Conservation (phyloP, 2,113 vertebrate species). For the Hoplias malabaricus region DNA sequence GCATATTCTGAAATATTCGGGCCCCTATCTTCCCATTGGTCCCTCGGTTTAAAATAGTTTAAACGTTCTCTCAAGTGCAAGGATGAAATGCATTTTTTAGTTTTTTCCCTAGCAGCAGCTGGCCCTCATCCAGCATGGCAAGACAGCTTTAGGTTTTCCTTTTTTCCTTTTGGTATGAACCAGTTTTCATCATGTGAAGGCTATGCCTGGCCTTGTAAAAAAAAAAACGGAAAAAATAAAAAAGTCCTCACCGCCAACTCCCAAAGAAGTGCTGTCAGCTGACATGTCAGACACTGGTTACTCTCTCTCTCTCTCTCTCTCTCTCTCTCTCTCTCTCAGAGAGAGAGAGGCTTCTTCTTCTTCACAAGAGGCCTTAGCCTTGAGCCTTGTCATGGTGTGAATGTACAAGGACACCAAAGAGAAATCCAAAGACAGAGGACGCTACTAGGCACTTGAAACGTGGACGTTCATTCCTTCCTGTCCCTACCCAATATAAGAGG, state of each 20-base stretch:
- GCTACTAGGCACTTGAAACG: neutral
- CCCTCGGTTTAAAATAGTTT: neutral
- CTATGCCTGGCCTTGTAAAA: constrained; percentile 23
- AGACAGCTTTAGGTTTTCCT: constrained; percentile 19
- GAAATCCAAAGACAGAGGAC: neutral
- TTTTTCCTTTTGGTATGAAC: constrained; percentile 16
- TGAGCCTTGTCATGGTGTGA: constrained; percentile 34
- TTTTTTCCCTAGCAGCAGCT: neutral
- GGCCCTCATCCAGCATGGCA: neutral
- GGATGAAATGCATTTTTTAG: constrained; percentile 15
- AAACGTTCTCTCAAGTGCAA: constrained; percentile 3
- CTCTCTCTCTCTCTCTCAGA: constrained; percentile 2
- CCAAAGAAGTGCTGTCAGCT: constrained; percentile 37
- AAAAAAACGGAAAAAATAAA: neutral
- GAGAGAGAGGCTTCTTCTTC: constrained; percentile 19
- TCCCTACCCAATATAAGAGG: neutral
- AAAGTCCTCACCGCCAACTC: neutral
- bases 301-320: neutral
- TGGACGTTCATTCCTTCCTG: neutral
- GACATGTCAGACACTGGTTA: constrained; percentile 32
- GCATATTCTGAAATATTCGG: neutral
- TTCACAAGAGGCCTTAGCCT: constrained; percentile 22
- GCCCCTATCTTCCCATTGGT: neutral
- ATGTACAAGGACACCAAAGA: constrained; percentile 6
- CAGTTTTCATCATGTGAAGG: constrained; percentile 36